Base-by-base conservation (phyloP, 2,113 vertebrate genomes). In the Anhinga rufa region DNA sequence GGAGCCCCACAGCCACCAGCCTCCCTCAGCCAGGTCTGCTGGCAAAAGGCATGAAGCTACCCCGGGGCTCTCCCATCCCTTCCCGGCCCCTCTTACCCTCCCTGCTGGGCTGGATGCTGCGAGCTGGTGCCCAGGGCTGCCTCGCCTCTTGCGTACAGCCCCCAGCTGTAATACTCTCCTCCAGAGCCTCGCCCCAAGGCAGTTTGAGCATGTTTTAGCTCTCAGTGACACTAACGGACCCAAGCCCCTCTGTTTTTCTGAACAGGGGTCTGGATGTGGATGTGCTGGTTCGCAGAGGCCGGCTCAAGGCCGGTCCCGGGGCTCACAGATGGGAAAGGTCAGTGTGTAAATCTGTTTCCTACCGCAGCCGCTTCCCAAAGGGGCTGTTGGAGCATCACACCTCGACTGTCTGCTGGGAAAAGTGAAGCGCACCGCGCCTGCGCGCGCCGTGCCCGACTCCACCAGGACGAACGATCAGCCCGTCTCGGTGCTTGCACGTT, bases 231-330 rank as follows among this genome's bases (percentile, higher is more conserved):
- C 44, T 0, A 19, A 9, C 19, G 17, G 60, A 10, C 36, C 34
- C n/a, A 32, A 58, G 17, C 19, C 28, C 16, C 24, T 4, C 14
- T 20, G 12, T 20, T 72, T 80, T 26, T 38, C 14, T 38, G 49
- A 66, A 19, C 12, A 3, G 52, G 29, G 16, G 10, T 28, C 46
- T 69, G 65, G 46, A 36, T 69, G 72, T 2, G 6, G 76, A 31
- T 6, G 55, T 74, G 64, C 32, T 0, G 4, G 26, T 24, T 17
- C 15, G 34, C n/a, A 74, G 54, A 42, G 34, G n/a, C 18, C 51
- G 61, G 64, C 69, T 85, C 3, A 2, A 36, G 13, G 14, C 72
- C 28, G 40, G 17, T 44, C 61, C 38, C 0, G 0, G 66, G 57
- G 44, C 24, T 78, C 44, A 21, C 1, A 13, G 21, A 21, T 29